Base-by-base conservation (phyloP, 2,888 invertebrate species). In the Acronicta psi region DNA sequence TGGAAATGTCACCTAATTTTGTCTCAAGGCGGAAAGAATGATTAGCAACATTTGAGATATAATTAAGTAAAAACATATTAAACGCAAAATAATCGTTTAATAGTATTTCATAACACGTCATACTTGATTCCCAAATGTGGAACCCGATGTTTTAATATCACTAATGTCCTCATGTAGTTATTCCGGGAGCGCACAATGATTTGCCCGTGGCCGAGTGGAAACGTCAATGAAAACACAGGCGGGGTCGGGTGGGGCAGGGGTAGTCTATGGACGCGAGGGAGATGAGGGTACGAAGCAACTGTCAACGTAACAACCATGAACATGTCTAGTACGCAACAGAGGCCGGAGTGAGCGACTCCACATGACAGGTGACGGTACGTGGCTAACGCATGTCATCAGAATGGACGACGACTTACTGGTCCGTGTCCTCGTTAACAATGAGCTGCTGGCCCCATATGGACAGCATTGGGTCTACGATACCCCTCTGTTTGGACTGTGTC, bases 401-500 rank as follows among this genome's bases (percentile, higher is more conserved):
- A 70, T 80, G 90, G 82, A 80, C 86, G 84, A 81, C 85, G 87
- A 98, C 98, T 97, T 97, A 98, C 98, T 98, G 98, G 95, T 98
- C 97, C 92, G 98, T 98, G 95, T 98, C 98, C 97, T 98, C 98
- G 97, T 98, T 98, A 95, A 98, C 97, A 96, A 98, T 98, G 96
- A 98, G 97, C 96, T 98, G 98, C 96, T 98, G 98, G 95, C 98
- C 98, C 98, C 98, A 98, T 95, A 98, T 98, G 95, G 97, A 98
- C 95, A 98, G 97, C 98, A 98, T 98, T 95, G 98, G 98, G 96
- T 98, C 98, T 96, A 98, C 97, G 96, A 98, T 98, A 96, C 98
- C 98, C 95, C 97, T 97, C 96, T 97, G 97, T 96, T 98, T 98
- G 95, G 96, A 96, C 95, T 96, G 96, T 95, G 96, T 96, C 96